Base-by-base conservation (phyloP, 1,140 invertebrate species). In the silkworm (Bombyx mori) region DNA sequence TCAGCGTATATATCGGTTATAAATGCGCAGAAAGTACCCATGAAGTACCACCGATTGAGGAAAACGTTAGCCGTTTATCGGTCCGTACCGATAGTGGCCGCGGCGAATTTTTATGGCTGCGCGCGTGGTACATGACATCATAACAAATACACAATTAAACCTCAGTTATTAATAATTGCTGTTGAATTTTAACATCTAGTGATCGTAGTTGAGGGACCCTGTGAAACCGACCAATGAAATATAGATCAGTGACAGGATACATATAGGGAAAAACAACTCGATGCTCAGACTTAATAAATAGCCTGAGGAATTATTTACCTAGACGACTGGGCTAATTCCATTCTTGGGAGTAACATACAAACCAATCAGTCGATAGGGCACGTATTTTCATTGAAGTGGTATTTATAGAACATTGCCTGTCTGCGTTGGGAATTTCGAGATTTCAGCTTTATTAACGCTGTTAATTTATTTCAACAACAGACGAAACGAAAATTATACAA, bases 391-490 rank as follows among this genome's bases (percentile, higher is more conserved):
- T 58, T 60, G 61, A 76, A 75, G 65, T 75, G 66, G 69, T 66
- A 68, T 76, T 79, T 77, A 77, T 65, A 77, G 73, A 73, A 67
- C 76, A 69, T 81, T 79, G 76, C 69, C 75, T 77, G 78, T 79
- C 76, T 81, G 75, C 64, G 47, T 52, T 58, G 65, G 57, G 62
- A 64, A 65, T 63, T 62, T 58, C 60, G 62, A 68, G 61, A 60
- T 65, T 66, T 64, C 65, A 65, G 69, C 66, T 69, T n/a, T 35
- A 35, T 35, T 35, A 35, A 3, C 2, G 26, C 26, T 35, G 26
- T 35, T 35, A 35, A 35, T 35, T 35, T 35, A 5, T 35, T 35
- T 35, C 26, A 3, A 35, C 26, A 35, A 35, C 2, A 35, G 26
- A 35, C 26, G 2, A 3, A 35, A 35, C 26, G 2, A 35, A 35